Percentiles rank a stretch among this genome's conserved stretches.
Conservation (phyloP, 2,888 invertebrate genomes). For the Trachelus tabidus region DNA sequence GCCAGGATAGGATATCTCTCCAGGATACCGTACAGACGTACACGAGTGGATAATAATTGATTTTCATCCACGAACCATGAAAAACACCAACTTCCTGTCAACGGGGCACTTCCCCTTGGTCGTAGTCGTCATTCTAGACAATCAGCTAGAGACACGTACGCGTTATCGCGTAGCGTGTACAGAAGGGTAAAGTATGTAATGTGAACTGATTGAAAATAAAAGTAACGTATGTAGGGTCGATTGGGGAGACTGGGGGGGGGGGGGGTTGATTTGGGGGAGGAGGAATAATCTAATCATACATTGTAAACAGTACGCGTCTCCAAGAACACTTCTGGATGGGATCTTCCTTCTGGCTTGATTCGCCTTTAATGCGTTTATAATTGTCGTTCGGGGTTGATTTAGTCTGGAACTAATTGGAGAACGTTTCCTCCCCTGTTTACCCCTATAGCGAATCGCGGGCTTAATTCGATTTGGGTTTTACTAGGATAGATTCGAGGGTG, state of each 20-base stretch:
- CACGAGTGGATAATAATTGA: not conserved
- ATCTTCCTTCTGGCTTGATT: not conserved
- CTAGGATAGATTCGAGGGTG: slow-evolving; percentile 40
- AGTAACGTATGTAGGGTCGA: not conserved
- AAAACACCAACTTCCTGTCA: not conserved
- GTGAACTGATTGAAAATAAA: not conserved
- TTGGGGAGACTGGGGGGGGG: not conserved
- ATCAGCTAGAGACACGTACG: not conserved
- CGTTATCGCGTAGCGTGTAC: not conserved
- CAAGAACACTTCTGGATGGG: not conserved
- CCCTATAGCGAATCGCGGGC: slow-evolving; percentile 9
- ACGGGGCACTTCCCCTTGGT: not conserved
- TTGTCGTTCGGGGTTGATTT: slow-evolving; percentile 32
- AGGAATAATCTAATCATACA: not conserved
- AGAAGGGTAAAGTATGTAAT: not conserved
- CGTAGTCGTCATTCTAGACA: not conserved
- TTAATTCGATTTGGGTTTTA: slow-evolving; percentile 45
- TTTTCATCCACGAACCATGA: not conserved
- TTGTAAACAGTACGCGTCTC: not conserved
- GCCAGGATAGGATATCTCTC: not conserved
- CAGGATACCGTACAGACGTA: not conserved
- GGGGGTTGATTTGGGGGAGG: too few species aligned
- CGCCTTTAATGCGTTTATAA: slow-evolving; percentile 32
- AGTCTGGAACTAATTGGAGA: slow-evolving; percentile 35
- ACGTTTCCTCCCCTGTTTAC: slow-evolving; percentile 20